Conservation (phyloP, 2,888 invertebrate genomes). For the Lasioglossum zephyrum region DNA sequence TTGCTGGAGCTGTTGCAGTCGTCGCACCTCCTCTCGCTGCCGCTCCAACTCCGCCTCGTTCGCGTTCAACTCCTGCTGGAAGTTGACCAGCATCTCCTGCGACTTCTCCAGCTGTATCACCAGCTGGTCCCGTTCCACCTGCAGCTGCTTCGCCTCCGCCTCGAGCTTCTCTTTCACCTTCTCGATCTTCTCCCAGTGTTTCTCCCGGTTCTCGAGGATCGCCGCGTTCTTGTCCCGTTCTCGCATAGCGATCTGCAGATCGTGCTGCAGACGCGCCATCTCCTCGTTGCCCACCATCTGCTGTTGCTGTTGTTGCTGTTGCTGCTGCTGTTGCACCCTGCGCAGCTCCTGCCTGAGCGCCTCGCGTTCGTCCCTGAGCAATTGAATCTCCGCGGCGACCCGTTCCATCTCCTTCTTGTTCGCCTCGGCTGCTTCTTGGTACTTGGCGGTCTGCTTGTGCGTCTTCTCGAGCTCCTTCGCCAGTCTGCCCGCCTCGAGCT, state of each 20-base stretch:
- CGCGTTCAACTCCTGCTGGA: slow-evolving; percentile 95
- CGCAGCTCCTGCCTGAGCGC: slow-evolving; percentile 89
- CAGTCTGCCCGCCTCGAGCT: slow-evolving; percentile 93
- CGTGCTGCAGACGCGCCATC: slow-evolving; percentile 89
- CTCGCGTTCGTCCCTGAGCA: slow-evolving; percentile 93
- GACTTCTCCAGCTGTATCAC: slow-evolving; percentile 96
- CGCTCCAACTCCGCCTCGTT: slow-evolving; percentile 93
- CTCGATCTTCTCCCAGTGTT: slow-evolving; percentile 92
- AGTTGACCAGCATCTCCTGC: slow-evolving; percentile 96
- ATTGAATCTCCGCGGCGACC: slow-evolving; percentile 92
- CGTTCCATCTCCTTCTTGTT: slow-evolving; percentile 94
- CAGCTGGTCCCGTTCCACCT: slow-evolving; percentile 93
- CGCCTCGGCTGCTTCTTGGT: slow-evolving; percentile 93
- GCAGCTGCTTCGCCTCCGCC: slow-evolving; percentile 93
- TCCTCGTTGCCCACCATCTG: slow-evolving; percentile 90
- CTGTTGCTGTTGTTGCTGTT: slow-evolving; percentile 87
- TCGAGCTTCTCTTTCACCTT: slow-evolving; percentile 94
- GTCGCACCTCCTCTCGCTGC: slow-evolving; percentile 91
- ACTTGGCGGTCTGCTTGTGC: slow-evolving; percentile 92
- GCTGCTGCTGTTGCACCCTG: slow-evolving; percentile 87
- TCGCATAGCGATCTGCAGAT: slow-evolving; percentile 89
- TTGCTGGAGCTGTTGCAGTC: slow-evolving; percentile 86
- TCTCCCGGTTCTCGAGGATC: slow-evolving; percentile 91
- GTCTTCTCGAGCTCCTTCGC: slow-evolving; percentile 95
- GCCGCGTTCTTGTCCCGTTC: slow-evolving; percentile 92